Percentiles rank a stretch among this genome's conserved stretches.
phyloP scores from a whole-genome alignment of 2,888 invertebrate genomes.

The Synanthedon tipuliformis region DNA sequence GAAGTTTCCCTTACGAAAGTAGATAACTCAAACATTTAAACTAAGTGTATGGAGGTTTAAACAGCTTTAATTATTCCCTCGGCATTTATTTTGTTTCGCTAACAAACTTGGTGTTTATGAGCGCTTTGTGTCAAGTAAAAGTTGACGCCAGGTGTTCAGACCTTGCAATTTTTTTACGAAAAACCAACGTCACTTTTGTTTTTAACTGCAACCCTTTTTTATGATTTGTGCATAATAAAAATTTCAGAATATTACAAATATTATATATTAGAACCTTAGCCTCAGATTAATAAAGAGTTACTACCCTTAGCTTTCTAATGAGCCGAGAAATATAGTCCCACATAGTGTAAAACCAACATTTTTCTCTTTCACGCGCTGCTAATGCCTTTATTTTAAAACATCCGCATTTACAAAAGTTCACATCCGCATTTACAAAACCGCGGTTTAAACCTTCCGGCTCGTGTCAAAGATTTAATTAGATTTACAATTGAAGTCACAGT shows the following conservation, averaged over 20 bases:
- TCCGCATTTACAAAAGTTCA: background rate
- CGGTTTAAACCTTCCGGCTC: background rate
- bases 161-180: background rate
- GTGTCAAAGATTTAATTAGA: background rate
- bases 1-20: too few relatives aligned
- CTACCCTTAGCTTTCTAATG: too few relatives aligned
- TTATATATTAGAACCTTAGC: too few relatives aligned
- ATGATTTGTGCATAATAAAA: background rate
- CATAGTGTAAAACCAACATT: too few relatives aligned
- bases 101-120: background rate
- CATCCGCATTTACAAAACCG: background rate
- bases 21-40: background rate
- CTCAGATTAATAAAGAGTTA: too few relatives aligned
- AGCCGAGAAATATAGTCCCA: too few relatives aligned
- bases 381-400: too few relatives aligned
- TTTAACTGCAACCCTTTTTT: background rate
- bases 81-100: background rate
- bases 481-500: background rate
- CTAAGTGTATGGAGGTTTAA: background rate
- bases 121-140: background rate
- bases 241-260: too few relatives aligned
- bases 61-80: background rate
- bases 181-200: background rate
- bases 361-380: too few relatives aligned
- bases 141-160: background rate